A percentile compares a stretch with the other conserved stretches of the same genome.
Conservation (phyloP, 2,888 invertebrate genomes). For the Drosophila fulvimacula region DNA sequence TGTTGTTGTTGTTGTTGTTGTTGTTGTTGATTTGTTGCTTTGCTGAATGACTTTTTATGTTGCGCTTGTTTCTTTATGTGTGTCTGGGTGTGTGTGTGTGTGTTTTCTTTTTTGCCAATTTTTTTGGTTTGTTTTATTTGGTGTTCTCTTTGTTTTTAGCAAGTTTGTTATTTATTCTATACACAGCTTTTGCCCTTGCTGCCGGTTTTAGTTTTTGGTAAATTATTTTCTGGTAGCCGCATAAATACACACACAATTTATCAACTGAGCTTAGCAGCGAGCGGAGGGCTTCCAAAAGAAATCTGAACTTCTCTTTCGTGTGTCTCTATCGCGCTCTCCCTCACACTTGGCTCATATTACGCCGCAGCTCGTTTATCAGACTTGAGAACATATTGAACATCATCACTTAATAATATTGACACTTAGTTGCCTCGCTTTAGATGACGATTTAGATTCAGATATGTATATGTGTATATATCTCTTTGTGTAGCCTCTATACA, state of each 20-base stretch:
- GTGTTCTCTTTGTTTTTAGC: constrained; percentile 30
- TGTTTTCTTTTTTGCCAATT: constrained; percentile 22
- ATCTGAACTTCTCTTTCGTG: not conserved
- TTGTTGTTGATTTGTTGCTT: constrained; percentile 30
- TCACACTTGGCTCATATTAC: constrained; percentile 6
- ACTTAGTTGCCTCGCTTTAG: constrained; percentile 42
- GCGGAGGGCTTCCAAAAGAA: constrained; percentile 10
- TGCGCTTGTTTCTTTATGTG: constrained; percentile 20
- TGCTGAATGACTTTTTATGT: constrained; percentile 41
- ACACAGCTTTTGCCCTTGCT: constrained; percentile 49
- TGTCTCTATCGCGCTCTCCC: not conserved
- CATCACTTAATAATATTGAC: constrained; percentile 80
- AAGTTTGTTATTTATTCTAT: constrained; percentile 49
- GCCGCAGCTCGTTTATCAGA: constrained; percentile 70
- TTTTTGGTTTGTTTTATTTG: constrained; percentile 29
- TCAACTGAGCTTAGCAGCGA: constrained; percentile 65
- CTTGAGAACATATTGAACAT: constrained; percentile 69
- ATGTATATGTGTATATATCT: not conserved
- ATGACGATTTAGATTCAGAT: constrained; percentile 34
- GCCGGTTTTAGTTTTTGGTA: constrained; percentile 70
- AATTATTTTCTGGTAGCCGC: constrained; percentile 76
- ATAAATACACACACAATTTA: constrained; percentile 74
- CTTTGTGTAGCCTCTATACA: constrained; percentile 7
- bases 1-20: constrained; percentile 12
- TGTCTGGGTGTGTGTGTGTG: constrained; percentile 10